These are phyloP conservation scores for Vanacampus margaritifer DNA, from an alignment of 2,113 vertebrate genomes.

Conservation along the genomic window DNA sequence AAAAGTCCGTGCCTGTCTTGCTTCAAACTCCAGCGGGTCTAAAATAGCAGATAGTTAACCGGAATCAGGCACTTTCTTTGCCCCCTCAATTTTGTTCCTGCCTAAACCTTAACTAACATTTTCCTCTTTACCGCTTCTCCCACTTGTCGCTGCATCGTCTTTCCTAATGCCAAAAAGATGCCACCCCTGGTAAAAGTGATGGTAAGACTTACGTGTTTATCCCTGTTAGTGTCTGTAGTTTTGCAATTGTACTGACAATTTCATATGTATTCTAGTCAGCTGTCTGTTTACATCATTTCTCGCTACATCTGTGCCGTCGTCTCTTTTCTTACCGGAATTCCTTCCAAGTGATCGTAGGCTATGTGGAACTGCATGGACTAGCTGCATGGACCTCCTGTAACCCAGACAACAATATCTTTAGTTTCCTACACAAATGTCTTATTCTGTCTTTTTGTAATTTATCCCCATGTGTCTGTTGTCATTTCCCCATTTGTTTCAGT, in stretches of 20 bases:
- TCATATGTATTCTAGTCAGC: slow-evolving; percentile 69
- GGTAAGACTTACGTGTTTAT: slow-evolving; percentile 86
- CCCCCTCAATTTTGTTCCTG: slow-evolving; percentile 33
- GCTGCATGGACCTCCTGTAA: slow-evolving; percentile 75
- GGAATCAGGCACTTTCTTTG: slow-evolving; percentile 9
- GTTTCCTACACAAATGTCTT: background rate
- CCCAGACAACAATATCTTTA: slow-evolving; percentile 28
- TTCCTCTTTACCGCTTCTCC: slow-evolving; percentile 78
- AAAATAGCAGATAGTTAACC: background rate
- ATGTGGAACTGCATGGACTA: slow-evolving; percentile 83
- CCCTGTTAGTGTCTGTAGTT: slow-evolving; percentile 52
- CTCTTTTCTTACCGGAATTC: slow-evolving; percentile 70
- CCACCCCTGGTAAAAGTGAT: slow-evolving; percentile 90
- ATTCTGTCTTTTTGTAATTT: background rate
- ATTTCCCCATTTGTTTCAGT: background rate
- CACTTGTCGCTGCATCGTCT: slow-evolving; percentile 74
- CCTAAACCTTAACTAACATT: slow-evolving; percentile 50
- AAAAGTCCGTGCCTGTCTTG: background rate
- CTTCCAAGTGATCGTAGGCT: slow-evolving; percentile 66
- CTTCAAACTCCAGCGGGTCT: background rate
- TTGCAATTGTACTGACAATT: slow-evolving; percentile 7
- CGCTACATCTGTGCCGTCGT: slow-evolving; percentile 26
- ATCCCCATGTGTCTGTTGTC: background rate
- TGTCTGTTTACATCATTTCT: slow-evolving; percentile 33
- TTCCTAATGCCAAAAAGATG: slow-evolving; percentile 92